phyloP scores from a whole-genome alignment of 2,888 invertebrate genomes.

The Tolmerus cingulatus region DNA sequence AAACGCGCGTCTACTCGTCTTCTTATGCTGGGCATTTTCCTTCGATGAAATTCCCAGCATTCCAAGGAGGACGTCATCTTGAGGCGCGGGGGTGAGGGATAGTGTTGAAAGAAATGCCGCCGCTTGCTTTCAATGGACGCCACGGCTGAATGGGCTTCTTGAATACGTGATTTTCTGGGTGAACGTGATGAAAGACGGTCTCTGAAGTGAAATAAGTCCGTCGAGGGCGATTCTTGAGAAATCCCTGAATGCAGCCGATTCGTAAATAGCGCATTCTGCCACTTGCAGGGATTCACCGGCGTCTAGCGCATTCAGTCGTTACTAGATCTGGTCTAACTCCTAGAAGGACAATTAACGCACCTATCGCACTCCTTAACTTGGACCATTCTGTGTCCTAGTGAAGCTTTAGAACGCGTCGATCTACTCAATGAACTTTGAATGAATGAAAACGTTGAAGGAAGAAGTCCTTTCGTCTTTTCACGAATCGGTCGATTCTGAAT shows the following conservation, averaged over 20 bases:
- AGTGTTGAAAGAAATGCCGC: background rate
- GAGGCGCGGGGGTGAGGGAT: background rate
- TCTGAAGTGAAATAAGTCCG: background rate
- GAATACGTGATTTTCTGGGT: slow-evolving; percentile 9
- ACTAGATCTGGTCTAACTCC: background rate
- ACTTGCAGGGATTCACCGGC: background rate
- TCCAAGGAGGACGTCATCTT: background rate
- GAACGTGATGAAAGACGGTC: background rate
- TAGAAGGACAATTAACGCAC: background rate
- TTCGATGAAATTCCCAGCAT: background rate
- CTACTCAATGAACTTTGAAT: background rate
- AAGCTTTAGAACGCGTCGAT: background rate
- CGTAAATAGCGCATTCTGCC: background rate
- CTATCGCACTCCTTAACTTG: background rate
- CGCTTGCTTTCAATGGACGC: background rate
- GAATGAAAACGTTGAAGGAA: background rate
- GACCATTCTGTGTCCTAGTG: background rate
- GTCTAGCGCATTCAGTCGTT: background rate
- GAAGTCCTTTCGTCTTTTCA: background rate
- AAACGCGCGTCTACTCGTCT: background rate
- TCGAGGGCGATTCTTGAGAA: background rate
- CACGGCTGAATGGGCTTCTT: background rate
- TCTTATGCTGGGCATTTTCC: background rate
- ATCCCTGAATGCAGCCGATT: background rate
- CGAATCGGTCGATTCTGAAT: background rate